Percentiles rank a stretch among this genome's conserved stretches.
These are phyloP conservation scores for Limnephilus auricula DNA, from an alignment of 2,888 invertebrate genomes.

Conservation along the genomic window DNA sequence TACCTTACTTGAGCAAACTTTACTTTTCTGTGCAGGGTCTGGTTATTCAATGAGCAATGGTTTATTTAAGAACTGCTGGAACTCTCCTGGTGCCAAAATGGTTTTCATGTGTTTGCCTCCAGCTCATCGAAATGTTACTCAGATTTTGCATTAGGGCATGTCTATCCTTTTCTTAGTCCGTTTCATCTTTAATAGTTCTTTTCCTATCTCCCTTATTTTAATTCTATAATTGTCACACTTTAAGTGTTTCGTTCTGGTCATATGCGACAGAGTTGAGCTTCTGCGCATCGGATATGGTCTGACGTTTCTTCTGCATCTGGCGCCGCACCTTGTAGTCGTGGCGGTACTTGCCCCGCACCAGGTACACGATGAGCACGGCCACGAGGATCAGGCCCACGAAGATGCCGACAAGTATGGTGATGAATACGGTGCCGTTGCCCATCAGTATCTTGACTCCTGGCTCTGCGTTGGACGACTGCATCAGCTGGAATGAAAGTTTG, in stretches of 20 bases:
- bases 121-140: too few species aligned
- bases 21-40: too few species aligned
- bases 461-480: slow-evolving; percentile 69
- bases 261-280: slow-evolving; percentile 58
- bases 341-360: slow-evolving; percentile 69
- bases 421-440: slow-evolving; percentile 14
- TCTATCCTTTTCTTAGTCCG: too few species aligned
- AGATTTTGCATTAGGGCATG: too few species aligned
- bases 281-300: slow-evolving; percentile 71
- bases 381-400: slow-evolving; percentile 71
- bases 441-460: slow-evolving; percentile 56
- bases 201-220: too few species aligned
- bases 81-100: too few species aligned
- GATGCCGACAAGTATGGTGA: slow-evolving; percentile 71
- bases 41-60: too few species aligned
- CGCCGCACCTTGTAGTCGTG: slow-evolving; percentile 70
- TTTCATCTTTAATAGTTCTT: too few species aligned
- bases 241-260: slow-evolving; percentile 19
- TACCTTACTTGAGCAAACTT: too few species aligned
- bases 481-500: slow-evolving; percentile 40
- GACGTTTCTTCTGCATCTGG: slow-evolving; percentile 72
- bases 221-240: background rate
- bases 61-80: too few species aligned
- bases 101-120: too few species aligned
- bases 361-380: slow-evolving; percentile 72